Evolutionary conservation across 2,797 vertebrate genomes (phyloP).

Genomic region (Myripristis murdjan): DNA sequence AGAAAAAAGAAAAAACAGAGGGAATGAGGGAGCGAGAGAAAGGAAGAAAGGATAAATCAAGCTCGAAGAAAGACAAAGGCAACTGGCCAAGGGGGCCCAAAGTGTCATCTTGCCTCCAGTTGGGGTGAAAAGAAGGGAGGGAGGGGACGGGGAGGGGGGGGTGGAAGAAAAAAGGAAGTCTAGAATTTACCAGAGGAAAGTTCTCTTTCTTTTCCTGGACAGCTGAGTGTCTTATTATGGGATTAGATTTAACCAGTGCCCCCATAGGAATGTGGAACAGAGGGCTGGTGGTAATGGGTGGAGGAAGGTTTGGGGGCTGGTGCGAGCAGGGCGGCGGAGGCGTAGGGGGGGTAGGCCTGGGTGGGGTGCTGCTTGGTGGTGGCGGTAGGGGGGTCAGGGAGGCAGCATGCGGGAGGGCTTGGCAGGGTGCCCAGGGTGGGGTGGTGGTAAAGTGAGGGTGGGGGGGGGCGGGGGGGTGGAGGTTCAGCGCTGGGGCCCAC

Average conservation of each 20-base stretch:
- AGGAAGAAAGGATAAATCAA: slow-evolving; percentile 74
- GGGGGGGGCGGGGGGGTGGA: slow-evolving; percentile 44
- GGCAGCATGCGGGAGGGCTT: slow-evolving; percentile 76
- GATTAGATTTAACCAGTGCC: slow-evolving; percentile 88
- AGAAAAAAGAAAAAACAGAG: slow-evolving; percentile 39
- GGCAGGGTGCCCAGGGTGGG: slow-evolving; percentile 68
- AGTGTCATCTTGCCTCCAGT: slow-evolving; percentile 81
- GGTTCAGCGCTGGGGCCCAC: slow-evolving; percentile 67
- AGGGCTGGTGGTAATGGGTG: slow-evolving; percentile 77
- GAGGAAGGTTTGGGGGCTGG: slow-evolving; percentile 64
- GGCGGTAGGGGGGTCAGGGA: slow-evolving; percentile 70
- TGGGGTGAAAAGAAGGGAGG: slow-evolving; percentile 67
- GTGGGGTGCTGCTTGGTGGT: slow-evolving; percentile 61
- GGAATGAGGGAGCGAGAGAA: slow-evolving; percentile 51
- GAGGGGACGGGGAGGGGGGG: background rate
- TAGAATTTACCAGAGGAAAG: slow-evolving; percentile 85
- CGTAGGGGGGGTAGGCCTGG: slow-evolving; percentile 69
- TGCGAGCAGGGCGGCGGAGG: slow-evolving; percentile 64
- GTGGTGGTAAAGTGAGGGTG: slow-evolving; percentile 43
- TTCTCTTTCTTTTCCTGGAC: slow-evolving; percentile 87
- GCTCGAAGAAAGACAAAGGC: slow-evolving; percentile 76
- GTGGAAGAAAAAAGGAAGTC: slow-evolving; percentile 62
- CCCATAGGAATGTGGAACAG: slow-evolving; percentile 84
- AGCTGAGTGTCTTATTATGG: slow-evolving; percentile 91
- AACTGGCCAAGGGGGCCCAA: slow-evolving; percentile 78